Evolutionary conservation across 2,113 vertebrate genomes (phyloP).

Genomic region (Brienomyrus brachyistius): DNA sequence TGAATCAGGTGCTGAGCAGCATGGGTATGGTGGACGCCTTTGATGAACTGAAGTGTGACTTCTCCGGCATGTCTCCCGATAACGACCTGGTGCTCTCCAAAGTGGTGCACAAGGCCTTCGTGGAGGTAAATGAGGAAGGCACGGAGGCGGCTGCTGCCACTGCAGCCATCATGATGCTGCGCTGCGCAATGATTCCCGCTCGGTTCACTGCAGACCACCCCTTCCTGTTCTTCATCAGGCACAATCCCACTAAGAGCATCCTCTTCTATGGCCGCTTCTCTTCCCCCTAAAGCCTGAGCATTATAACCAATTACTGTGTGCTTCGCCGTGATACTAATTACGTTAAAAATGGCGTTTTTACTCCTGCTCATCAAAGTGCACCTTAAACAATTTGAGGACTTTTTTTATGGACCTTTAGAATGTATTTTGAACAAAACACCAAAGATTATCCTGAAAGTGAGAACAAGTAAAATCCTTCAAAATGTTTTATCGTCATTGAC

Average conservation of each 20-base stretch:
- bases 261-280: constrained; percentile 73
- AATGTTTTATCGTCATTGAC: background rate
- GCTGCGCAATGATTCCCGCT: constrained; percentile 39
- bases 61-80: no score
- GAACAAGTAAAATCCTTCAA: background rate
- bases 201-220: constrained; percentile 77
- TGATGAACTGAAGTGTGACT: no score
- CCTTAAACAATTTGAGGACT: background rate
- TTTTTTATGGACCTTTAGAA: background rate
- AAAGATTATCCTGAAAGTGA: background rate
- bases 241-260: constrained; percentile 62
- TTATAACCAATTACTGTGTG: background rate
- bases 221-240: constrained; percentile 79
- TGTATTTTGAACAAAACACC: background rate
- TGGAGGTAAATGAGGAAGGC: constrained; percentile 83
- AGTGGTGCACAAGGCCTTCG: constrained; percentile 76
- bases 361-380: background rate
- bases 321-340: background rate
- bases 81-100: constrained; percentile 23
- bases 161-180: constrained; percentile 49
- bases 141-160: constrained; percentile 75
- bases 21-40: no score
- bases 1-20: no score
- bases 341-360: background rate
- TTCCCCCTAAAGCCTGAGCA: constrained; percentile 48